A percentile compares a stretch with the other conserved stretches of the same genome.
Conservation (phyloP, 53 echinoderm and acorn worm species). For the Pentamera pediparva region DNA sequence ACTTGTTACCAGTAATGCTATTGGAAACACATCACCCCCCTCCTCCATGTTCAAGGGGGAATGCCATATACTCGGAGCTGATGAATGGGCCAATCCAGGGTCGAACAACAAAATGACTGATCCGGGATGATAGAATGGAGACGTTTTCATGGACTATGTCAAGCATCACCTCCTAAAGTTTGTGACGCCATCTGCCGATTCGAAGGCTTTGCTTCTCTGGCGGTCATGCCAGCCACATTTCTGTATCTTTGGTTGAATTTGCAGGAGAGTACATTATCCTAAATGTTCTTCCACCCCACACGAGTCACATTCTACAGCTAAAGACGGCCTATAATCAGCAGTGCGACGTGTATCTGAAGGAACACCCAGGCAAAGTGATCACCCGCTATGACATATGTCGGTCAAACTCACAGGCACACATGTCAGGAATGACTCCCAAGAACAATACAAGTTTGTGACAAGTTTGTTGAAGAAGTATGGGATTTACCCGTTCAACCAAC, state of each 20-base stretch:
- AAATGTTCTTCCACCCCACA: no score
- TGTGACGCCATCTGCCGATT: neutral
- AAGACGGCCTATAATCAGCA: conserved; percentile 20
- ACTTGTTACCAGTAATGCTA: neutral
- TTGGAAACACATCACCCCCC: neutral
- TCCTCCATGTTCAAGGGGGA: no score
- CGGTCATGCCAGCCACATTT: conserved; percentile 11
- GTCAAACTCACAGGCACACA: conserved; percentile 15
- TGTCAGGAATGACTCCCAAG: neutral
- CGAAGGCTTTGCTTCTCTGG: conserved; percentile 17
- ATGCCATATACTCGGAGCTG: neutral
- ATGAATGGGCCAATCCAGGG: neutral
- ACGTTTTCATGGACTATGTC: conserved; percentile 19
- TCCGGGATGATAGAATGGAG: neutral
- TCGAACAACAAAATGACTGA: neutral
- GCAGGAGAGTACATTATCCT: conserved; percentile 16
- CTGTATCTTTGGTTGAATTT: conserved; percentile 20
- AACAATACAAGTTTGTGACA: no score
- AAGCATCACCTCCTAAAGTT: conserved; percentile 30
- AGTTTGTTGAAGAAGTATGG: conserved; percentile 22
- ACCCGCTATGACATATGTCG: conserved; percentile 14
- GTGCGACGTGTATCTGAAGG: conserved; percentile 24
- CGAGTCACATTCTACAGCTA: no score
- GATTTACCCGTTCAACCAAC: conserved; percentile 13
- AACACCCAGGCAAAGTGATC: neutral